Conservation (phyloP, 2,888 invertebrate genomes). For the Tenthredo mesomela region DNA sequence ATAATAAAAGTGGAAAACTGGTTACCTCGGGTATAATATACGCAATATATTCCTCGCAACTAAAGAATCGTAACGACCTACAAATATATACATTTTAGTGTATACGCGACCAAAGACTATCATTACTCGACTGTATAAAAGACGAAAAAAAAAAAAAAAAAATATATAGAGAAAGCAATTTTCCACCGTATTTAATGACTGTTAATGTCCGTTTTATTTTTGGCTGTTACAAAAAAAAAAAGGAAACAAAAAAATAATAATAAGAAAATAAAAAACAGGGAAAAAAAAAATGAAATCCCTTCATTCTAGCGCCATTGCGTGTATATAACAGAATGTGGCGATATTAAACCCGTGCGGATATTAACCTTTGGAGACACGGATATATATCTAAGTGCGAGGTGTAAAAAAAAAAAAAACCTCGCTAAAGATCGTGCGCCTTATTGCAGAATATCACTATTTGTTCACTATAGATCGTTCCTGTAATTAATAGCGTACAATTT, state of each 20-base stretch:
- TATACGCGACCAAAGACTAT: not conserved
- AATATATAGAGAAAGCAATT: not conserved
- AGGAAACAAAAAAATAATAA: not conserved
- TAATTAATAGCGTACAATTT: not conserved
- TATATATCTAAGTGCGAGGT: not conserved
- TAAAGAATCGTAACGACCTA: not conserved
- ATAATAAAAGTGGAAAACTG: not conserved
- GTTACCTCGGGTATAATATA: not conserved
- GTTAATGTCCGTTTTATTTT: not conserved
- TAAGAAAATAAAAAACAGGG: not conserved
- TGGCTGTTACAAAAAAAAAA: not conserved
- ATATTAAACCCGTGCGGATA: not conserved
- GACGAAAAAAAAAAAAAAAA: not conserved
- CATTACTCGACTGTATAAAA: not conserved
- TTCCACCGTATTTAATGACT: not conserved
- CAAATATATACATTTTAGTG: slow-evolving; percentile 3
- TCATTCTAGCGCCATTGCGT: not conserved
- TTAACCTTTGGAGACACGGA: slow-evolving; percentile 7
- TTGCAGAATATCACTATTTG: not conserved
- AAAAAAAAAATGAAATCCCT: not conserved
- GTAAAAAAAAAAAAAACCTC: slow-evolving; percentile 14
- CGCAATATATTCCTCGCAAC: not conserved
- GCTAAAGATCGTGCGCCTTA: not conserved
- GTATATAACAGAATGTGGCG: not conserved
- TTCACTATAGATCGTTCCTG: not conserved